These are phyloP conservation scores for Hylaeus volcanicus DNA, from an alignment of 1,140 invertebrate genomes.

Conservation along the genomic window DNA sequence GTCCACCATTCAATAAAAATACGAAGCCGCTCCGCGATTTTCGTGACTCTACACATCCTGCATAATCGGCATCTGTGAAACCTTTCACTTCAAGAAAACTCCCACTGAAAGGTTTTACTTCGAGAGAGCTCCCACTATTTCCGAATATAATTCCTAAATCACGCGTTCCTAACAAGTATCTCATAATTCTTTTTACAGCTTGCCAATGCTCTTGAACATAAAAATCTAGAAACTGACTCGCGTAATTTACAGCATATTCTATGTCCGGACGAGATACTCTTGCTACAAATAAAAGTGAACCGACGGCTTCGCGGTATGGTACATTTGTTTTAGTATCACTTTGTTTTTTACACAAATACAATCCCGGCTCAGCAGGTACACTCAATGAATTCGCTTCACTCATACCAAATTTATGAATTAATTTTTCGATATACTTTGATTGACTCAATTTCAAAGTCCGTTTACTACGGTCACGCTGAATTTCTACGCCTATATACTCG, in stretches of 20 bases:
- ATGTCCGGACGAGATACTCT: conserved; percentile 26
- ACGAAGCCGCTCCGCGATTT: not conserved
- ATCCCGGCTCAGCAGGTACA: not conserved
- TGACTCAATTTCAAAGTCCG: conserved; percentile 7
- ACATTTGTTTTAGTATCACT: not conserved
- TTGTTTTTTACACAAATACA: not conserved
- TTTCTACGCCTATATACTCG: conserved; percentile 8
- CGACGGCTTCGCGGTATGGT: conserved; percentile 18
- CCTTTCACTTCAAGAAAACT: not conserved
- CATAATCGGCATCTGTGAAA: conserved; percentile 17
- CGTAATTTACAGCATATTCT: conserved; percentile 4
- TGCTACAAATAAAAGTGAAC: conserved; percentile 11
- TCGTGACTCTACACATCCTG: not conserved
- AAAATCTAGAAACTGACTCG: conserved; percentile 5
- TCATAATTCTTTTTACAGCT: conserved; percentile 1
- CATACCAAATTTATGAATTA: conserved; percentile 17
- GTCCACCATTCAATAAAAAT: not conserved
- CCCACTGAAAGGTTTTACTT: too few relatives aligned
- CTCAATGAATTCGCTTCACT: not conserved
- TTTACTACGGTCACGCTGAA: not conserved
- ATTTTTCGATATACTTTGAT: not conserved
- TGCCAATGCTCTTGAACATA: not conserved
- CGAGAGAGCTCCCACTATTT: conserved; percentile 1
- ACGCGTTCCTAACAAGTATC: not conserved
- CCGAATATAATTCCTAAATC: not conserved